Conservation (phyloP, 1,140 invertebrate genomes). For the Tenebrio molitor region DNA sequence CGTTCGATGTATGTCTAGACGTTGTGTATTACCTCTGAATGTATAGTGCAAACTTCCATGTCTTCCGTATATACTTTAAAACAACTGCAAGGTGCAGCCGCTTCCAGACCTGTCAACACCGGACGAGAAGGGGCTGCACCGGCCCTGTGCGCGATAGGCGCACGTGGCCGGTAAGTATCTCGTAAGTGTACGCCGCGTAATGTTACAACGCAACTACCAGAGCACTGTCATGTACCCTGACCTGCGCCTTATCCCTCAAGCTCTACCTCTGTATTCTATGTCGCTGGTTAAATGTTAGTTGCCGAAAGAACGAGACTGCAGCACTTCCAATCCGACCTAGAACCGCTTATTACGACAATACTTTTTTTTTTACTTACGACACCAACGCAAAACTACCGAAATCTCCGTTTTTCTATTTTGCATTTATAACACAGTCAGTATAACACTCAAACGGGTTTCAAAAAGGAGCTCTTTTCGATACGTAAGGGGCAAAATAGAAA, state of each 20-base stretch:
- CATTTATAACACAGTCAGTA: no score
- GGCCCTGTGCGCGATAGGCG: slow-evolving; percentile 54
- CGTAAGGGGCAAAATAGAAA: no score
- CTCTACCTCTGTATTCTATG: slow-evolving; percentile 45
- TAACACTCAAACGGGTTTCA: no score
- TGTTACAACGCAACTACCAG: slow-evolving; percentile 62
- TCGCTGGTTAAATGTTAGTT: slow-evolving; percentile 1
- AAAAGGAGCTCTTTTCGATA: no score
- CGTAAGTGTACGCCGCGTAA: slow-evolving; percentile 58
- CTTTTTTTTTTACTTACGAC: no score
- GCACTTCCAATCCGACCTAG: no score
- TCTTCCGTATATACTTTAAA: slow-evolving; percentile 27
- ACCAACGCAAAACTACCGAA: no score
- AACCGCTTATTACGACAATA: no score
- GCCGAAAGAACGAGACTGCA: no score
- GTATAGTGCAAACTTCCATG: slow-evolving; percentile 54
- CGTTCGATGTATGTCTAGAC: slow-evolving; percentile 66
- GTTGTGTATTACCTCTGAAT: slow-evolving; percentile 61
- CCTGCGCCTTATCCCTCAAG: slow-evolving; percentile 6
- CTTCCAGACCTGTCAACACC: slow-evolving; percentile 35
- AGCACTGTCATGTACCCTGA: slow-evolving; percentile 61
- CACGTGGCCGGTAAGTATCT: slow-evolving; percentile 54
- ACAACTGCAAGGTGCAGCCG: slow-evolving; percentile 40
- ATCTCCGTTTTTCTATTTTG: no score
- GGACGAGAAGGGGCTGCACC: slow-evolving; percentile 50